phyloP scores from a whole-genome alignment of 2,797 vertebrate species.

The Rhabdophis nuchalis region DNA sequence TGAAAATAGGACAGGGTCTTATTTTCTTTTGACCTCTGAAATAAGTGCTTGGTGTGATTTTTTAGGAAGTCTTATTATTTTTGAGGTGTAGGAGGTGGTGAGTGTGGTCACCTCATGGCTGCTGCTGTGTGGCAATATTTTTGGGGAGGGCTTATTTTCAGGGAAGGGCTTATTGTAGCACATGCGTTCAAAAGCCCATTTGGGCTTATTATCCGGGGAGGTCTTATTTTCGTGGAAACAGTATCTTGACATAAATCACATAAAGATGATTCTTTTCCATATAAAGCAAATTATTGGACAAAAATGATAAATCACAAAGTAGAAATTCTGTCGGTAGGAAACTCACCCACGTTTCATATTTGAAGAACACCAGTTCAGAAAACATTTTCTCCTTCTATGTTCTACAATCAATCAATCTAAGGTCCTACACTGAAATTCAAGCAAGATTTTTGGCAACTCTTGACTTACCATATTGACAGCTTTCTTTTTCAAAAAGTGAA shows the following conservation, averaged over 20 bases:
- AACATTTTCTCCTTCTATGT: not conserved
- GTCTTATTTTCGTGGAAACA: no score
- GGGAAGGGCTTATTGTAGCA: no score
- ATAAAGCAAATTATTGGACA: not conserved
- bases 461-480: not conserved
- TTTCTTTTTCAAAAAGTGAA: not conserved
- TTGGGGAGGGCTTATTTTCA: no score
- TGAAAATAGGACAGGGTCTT: no score
- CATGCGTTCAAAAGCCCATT: no score
- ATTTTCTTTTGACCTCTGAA: no score
- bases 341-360: not conserved
- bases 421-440: not conserved
- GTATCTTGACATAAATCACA: not conserved
- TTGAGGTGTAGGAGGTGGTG: no score
- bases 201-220: no score
- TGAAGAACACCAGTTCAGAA: constrained; percentile 15
- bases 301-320: not conserved
- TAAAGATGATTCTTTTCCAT: not conserved
- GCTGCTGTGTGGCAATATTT: no score
- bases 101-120: no score
- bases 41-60: no score
- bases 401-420: not conserved
- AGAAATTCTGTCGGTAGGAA: not conserved
- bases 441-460: not conserved
- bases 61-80: no score